Percentiles rank a stretch among this genome's conserved stretches.
Conservation (phyloP, 2,888 invertebrate genomes). For the Tipula unca region DNA sequence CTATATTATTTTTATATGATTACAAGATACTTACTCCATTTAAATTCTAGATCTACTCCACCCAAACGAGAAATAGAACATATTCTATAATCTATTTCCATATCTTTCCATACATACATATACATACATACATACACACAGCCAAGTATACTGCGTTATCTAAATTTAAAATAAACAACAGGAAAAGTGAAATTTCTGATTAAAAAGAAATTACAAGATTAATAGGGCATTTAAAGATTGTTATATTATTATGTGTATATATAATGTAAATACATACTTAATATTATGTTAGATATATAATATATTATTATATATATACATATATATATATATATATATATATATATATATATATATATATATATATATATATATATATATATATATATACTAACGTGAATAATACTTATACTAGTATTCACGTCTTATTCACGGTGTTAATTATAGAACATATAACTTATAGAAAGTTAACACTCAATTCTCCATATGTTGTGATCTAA, state of each 20-base stretch:
- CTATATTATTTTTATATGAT: too few species aligned
- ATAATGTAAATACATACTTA: too few species aligned
- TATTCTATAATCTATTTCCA: too few species aligned
- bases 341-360: too few species aligned
- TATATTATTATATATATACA: not conserved
- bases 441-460: not conserved
- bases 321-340: too few species aligned
- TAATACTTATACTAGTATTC: not conserved
- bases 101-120: not conserved
- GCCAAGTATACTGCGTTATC: too few species aligned
- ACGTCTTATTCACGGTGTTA: not conserved
- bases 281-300: too few species aligned
- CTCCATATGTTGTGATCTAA: not conserved
- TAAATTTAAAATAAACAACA: not conserved
- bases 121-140: not conserved
- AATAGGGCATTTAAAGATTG: not conserved
- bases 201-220: not conserved
- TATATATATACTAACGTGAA: not conserved
- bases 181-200: not conserved
- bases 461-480: not conserved
- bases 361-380: too few species aligned
- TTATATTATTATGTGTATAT: not conserved
- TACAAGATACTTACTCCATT: too few species aligned
- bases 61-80: not conserved
- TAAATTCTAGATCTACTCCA: too few species aligned